Conservation (phyloP, 1,140 invertebrate genomes). For the Chironomus striatipennis region DNA sequence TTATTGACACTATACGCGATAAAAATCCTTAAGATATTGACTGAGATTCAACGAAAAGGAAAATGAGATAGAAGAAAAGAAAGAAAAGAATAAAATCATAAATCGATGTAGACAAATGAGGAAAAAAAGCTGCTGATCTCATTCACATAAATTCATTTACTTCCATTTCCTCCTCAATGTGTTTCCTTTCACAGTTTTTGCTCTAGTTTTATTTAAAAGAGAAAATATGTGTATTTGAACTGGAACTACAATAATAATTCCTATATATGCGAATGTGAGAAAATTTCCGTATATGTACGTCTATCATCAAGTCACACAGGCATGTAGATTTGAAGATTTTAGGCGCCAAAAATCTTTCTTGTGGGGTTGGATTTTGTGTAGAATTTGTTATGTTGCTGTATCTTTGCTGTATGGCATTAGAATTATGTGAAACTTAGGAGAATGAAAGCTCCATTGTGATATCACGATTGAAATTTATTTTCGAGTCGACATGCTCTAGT, state of each 20-base stretch:
- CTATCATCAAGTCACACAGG: not conserved
- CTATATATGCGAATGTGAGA: not conserved
- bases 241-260: no score
- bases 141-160: conserved; percentile 14
- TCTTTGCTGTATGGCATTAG: no score
- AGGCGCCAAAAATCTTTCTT: not conserved
- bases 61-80: no score
- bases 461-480: no score
- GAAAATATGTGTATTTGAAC: no score
- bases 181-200: not conserved
- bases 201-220: not conserved
- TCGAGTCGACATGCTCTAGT: no score
- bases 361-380: no score
- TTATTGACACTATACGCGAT: not conserved
- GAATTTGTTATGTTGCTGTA: no score
- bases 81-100: no score
- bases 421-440: no score
- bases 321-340: not conserved
- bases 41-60: not conserved
- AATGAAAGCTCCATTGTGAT: no score
- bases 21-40: not conserved
- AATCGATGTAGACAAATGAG: no score
- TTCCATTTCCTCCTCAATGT: not conserved
- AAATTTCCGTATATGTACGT: not conserved
- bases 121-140: not conserved